These are phyloP conservation scores for Butorides virescens DNA, from an alignment of 2,113 vertebrate species.

Conservation along the genomic window DNA sequence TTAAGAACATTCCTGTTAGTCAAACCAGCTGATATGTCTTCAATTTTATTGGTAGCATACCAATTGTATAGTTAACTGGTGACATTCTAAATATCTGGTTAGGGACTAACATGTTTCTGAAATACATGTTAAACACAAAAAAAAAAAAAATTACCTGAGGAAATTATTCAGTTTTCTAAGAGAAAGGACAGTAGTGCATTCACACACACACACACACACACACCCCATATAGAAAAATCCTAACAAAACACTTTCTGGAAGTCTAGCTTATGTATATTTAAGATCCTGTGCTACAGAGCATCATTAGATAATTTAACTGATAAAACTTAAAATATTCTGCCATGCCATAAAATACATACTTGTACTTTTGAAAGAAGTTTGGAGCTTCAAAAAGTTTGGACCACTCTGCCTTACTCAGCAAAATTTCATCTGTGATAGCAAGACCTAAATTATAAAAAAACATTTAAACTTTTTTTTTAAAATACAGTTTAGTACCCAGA, in stretches of 20 bases:
- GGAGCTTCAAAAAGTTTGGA: slow-evolving; percentile 93
- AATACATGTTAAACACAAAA: neutral
- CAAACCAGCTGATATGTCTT: neutral
- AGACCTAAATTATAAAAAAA: slow-evolving; percentile 84
- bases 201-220: too few species aligned
- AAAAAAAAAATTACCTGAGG: neutral
- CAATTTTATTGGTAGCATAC: neutral
- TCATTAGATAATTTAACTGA: slow-evolving; percentile 37
- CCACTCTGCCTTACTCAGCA: slow-evolving; percentile 91
- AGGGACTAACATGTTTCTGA: neutral
- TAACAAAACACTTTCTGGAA: neutral
- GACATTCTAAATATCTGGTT: neutral
- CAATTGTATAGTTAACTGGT: neutral
- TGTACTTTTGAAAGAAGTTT: slow-evolving; percentile 96
- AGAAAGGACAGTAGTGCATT: neutral
- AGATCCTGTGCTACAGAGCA: neutral
- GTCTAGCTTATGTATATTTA: neutral
- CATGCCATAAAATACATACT: slow-evolving; percentile 93
- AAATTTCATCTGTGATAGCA: slow-evolving; percentile 90
- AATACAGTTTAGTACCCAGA: neutral
- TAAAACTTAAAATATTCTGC: slow-evolving; percentile 69
- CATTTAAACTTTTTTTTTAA: slow-evolving; percentile 54
- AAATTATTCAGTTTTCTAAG: neutral
- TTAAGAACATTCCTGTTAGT: neutral
- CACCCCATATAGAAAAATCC: neutral